Conservation (phyloP, 1,140 invertebrate species). For the Hetaerina americana region DNA sequence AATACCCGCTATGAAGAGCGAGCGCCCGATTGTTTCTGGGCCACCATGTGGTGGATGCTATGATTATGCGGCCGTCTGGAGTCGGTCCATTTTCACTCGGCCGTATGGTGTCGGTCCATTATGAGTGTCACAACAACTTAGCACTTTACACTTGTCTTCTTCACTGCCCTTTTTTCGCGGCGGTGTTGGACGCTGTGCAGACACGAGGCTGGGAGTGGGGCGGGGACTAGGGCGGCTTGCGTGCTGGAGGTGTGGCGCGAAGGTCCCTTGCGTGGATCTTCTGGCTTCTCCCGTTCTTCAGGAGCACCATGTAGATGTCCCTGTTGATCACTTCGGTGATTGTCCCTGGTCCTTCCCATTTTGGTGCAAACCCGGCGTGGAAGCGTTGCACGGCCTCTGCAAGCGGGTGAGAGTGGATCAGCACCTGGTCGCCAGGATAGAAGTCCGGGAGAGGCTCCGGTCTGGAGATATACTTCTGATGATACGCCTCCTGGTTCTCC, state of each 20-base stretch:
- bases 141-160: too few species aligned
- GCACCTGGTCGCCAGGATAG: background rate
- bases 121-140: too few species aligned
- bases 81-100: too few species aligned
- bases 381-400: slow-evolving; percentile 10
- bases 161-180: too few species aligned
- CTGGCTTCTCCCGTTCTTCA: background rate
- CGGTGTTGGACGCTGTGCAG: too few species aligned
- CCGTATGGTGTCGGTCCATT: too few species aligned
- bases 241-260: slow-evolving; percentile 7
- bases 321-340: background rate
- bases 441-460: background rate
- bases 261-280: slow-evolving; percentile 4
- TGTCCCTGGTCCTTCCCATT: slow-evolving; percentile 13
- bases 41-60: too few species aligned
- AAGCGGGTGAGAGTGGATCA: slow-evolving; percentile 5
- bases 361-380: slow-evolving; percentile 12
- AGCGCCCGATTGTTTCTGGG: too few species aligned
- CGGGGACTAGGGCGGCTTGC: too few species aligned
- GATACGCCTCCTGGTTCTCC: background rate
- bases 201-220: too few species aligned
- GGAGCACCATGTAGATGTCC: slow-evolving; percentile 4
- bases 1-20: too few species aligned
- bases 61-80: too few species aligned
- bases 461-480: background rate